Conservation (phyloP, 2,113 vertebrate species). For the Nanger granti region DNA sequence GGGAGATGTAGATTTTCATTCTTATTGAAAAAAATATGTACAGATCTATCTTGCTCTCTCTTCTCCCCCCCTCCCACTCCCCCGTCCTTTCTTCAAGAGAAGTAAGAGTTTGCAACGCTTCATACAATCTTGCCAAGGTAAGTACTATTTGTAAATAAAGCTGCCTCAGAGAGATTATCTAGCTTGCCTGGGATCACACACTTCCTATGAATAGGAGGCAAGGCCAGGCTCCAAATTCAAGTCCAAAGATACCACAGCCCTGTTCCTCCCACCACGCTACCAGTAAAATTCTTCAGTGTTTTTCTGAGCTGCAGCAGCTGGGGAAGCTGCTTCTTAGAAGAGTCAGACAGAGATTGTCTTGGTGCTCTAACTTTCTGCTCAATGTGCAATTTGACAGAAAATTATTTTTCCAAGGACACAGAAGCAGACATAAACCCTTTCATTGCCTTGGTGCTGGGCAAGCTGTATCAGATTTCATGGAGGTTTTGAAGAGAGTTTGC, state of each 20-base stretch:
- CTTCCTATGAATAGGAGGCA: not conserved
- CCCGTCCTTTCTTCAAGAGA: not conserved
- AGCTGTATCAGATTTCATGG: not conserved
- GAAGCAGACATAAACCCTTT: not conserved
- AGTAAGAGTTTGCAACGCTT: not conserved
- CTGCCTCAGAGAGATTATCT: not conserved
- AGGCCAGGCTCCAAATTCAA: not conserved
- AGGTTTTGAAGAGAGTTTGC: not conserved
- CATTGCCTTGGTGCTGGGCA: not conserved
- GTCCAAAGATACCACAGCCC: not conserved
- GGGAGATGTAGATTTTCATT: conserved; percentile 4
- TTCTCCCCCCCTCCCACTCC: not conserved
- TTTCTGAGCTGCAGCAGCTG: not conserved
- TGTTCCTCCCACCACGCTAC: not conserved
- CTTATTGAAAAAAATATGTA: not conserved
- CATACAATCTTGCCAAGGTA: not conserved
- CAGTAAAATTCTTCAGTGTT: not conserved
- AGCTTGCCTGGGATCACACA: not conserved
- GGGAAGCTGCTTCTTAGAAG: not conserved
- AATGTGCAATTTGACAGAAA: not conserved
- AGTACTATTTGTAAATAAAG: not conserved
- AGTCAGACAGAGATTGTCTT: not conserved
- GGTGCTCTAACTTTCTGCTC: not conserved
- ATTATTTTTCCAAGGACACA: not conserved
- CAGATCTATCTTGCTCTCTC: not conserved